Percentiles rank a stretch among this genome's conserved stretches.
phyloP scores from a whole-genome alignment of 1,140 invertebrate species.

The Meloidogyne hapla region DNA sequence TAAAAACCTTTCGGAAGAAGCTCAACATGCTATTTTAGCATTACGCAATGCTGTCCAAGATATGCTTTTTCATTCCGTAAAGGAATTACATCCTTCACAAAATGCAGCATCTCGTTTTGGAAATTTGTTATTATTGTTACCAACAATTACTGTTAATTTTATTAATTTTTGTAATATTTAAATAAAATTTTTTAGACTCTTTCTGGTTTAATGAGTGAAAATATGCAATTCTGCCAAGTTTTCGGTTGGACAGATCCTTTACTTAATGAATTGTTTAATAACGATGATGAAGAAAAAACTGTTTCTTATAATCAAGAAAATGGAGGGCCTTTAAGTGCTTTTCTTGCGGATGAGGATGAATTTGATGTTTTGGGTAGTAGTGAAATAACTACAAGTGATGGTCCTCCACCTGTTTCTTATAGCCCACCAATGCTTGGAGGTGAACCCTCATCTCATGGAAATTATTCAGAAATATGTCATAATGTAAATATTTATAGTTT shows the following conservation, averaged over 20 bases:
- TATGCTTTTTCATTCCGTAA: slow-evolving; percentile 63
- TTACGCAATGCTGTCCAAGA: slow-evolving; percentile 60
- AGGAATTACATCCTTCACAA: slow-evolving; percentile 56
- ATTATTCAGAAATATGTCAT: slow-evolving; percentile 33
- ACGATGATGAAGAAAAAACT: slow-evolving; percentile 38
- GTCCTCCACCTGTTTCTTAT: slow-evolving; percentile 5
- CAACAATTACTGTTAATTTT: slow-evolving; percentile 51
- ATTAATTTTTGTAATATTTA: slow-evolving; percentile 22
- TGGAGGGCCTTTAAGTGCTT: background rate
- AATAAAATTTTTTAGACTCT: slow-evolving; percentile 48
- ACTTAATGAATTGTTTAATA: slow-evolving; percentile 60
- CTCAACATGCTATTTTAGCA: slow-evolving; percentile 52
- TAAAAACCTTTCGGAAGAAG: slow-evolving; percentile 57
- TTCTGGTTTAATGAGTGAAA: slow-evolving; percentile 60
- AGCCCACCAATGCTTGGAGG: slow-evolving; percentile 22
- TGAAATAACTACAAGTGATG: background rate
- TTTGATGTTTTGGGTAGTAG: slow-evolving; percentile 6
- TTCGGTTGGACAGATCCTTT: slow-evolving; percentile 59
- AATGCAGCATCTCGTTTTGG: slow-evolving; percentile 61
- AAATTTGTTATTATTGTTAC: slow-evolving; percentile 52
- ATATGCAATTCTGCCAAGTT: slow-evolving; percentile 63
- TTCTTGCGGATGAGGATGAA: background rate
- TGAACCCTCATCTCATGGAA: background rate
- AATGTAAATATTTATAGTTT: slow-evolving; percentile 22
- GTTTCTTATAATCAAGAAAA: slow-evolving; percentile 7